phyloP scores from a whole-genome alignment of 2,888 invertebrate genomes.

The Heliconius charithonia region DNA sequence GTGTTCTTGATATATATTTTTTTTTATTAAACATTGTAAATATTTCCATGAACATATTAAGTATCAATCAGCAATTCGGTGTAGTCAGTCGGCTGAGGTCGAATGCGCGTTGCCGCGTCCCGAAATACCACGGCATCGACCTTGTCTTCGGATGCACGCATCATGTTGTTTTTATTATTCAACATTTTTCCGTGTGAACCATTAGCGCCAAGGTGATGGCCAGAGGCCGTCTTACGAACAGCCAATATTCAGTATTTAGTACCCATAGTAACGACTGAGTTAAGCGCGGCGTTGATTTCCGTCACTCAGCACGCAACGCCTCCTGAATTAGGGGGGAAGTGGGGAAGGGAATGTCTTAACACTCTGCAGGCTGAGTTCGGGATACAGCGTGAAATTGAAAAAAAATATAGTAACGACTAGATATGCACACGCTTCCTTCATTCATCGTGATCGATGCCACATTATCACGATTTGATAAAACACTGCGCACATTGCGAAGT shows the following conservation, averaged over 20 bases:
- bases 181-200: conserved; percentile 67
- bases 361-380: too few species aligned
- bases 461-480: conserved; percentile 47
- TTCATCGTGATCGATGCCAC: conserved; percentile 44
- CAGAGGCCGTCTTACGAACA: conserved; percentile 49
- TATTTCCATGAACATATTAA: conserved; percentile 61
- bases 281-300: too few species aligned
- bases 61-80: conserved; percentile 73
- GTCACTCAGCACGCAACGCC: too few species aligned
- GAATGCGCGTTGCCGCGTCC: conserved; percentile 67
- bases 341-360: too few species aligned
- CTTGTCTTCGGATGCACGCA: conserved; percentile 76
- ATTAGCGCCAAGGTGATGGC: conserved; percentile 75
- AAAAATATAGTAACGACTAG: neutral
- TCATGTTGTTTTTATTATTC: conserved; percentile 75
- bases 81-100: conserved; percentile 60
- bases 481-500: conserved; percentile 43
- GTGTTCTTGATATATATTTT: neutral
- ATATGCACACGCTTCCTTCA: conserved; percentile 35
- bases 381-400: too few species aligned
- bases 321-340: too few species aligned
- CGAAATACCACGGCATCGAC: conserved; percentile 80
- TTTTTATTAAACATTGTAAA: conserved; percentile 55
- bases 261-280: neutral
- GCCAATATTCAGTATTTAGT: conserved; percentile 44